phyloP scores from a whole-genome alignment of 2,888 invertebrate species.

The Hedya salicella region DNA sequence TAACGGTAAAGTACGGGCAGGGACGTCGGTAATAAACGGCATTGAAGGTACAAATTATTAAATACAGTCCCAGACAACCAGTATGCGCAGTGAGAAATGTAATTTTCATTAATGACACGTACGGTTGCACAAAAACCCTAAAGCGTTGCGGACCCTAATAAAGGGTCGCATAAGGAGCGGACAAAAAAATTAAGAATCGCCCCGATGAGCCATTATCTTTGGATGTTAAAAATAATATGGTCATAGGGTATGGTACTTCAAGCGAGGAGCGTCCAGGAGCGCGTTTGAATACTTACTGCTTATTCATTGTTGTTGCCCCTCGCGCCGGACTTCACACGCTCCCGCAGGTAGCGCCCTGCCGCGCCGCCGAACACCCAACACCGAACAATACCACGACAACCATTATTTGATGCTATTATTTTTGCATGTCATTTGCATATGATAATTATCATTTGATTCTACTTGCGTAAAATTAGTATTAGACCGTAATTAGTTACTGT shows the following conservation, averaged over 20 bases:
- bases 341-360: conserved; percentile 58
- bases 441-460: conserved; percentile 18
- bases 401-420: conserved; percentile 44
- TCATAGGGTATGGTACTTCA: conserved; percentile 83
- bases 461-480: conserved; percentile 3
- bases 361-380: conserved; percentile 53
- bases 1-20: conserved; percentile 26
- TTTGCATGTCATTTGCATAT: conserved; percentile 38
- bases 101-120: conserved; percentile 75
- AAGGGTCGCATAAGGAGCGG: conserved; percentile 76
- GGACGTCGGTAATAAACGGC: conserved; percentile 23
- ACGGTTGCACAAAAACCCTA: conserved; percentile 79
- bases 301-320: conserved; percentile 66
- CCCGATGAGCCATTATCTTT: conserved; percentile 84
- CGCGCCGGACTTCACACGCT: conserved; percentile 84
- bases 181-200: conserved; percentile 83
- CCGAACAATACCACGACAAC: conserved; percentile 43
- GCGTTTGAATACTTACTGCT: conserved; percentile 81
- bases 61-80: conserved; percentile 38
- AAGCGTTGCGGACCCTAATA: conserved; percentile 78
- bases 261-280: conserved; percentile 82
- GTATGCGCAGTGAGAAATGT: conserved; percentile 55
- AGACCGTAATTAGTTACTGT: no score
- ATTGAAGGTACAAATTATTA: conserved; percentile 37
- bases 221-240: conserved; percentile 84